Base-by-base conservation (phyloP, 1,140 invertebrate species). In the Diorhabda elongata region DNA sequence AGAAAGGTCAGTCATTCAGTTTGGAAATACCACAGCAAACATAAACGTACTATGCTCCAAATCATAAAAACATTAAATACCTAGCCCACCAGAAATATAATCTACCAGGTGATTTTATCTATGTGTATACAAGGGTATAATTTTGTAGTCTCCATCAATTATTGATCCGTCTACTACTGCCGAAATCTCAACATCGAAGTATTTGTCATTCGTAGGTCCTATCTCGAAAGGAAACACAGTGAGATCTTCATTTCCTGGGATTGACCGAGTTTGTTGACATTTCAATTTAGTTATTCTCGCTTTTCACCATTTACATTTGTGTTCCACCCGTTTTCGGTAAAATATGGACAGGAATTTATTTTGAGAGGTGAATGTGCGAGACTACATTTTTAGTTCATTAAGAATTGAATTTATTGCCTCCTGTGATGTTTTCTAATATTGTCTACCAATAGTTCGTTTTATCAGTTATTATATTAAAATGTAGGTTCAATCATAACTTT, bases 161-260 rank as follows among this genome's bases (percentile, higher is more conserved):
- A 52, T n/a, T 3, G 47, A 52, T 52, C 3, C 47, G 6, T n/a
- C 47, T 52, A 6, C n/a, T 52, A 4, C 47, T 52, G 2, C 3
- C 6, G n/a, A 52, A 52, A 52, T 52, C 47, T 6, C 47, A 52
- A 52, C 6, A 52, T 52, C 47, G 47, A 52, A 52, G 47, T n/a
- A 6, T 52, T 8, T 52, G 47, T 52, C 47, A n/a, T 52, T n/a
- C 47, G 47, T 52, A 52, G 47, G 47, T n/a, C 47, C 47, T 52
- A 52, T 52, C 47, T 52, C 47, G n/a, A 52, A 52, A 52, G 47
- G 47, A 52, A 52, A 52, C 47, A 52, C 47, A 52, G n/a, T 52
- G 47, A 52, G 47, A 52, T 52, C 47, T 52, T 52, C 47, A 52
- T 52, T 52, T 52, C 47, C 47, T 52, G 47, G 47, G 47, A 52